Percentiles rank a stretch among this genome's conserved stretches.
Evolutionary conservation across 2,797 vertebrate genomes (phyloP).

Genomic region (Lophius americanus): DNA sequence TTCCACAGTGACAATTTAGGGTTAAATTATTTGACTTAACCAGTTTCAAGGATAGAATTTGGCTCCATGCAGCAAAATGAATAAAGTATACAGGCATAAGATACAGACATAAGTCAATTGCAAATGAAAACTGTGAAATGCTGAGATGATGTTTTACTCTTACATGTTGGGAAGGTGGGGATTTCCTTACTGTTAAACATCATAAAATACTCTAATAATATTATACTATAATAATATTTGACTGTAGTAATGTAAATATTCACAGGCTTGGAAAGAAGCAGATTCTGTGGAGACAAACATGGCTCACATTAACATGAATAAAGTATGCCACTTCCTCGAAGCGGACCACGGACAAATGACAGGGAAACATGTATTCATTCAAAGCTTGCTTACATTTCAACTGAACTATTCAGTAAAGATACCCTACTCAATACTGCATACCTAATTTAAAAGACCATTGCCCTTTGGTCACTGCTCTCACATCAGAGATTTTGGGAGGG

Average conservation of each 20-base stretch:
- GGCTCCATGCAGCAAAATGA: background rate
- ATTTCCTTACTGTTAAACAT: constrained; percentile 15
- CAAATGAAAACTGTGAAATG: background rate
- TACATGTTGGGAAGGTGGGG: background rate
- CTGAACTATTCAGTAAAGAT: constrained; percentile 55
- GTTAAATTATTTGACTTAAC: background rate
- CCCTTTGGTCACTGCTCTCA: constrained; percentile 45
- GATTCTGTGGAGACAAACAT: constrained; percentile 46
- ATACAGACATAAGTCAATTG: background rate
- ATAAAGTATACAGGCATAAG: background rate
- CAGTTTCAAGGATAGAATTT: background rate
- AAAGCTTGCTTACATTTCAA: constrained; percentile 28
- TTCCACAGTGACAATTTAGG: background rate
- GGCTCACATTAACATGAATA: constrained; percentile 54
- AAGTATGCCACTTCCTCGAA: constrained; percentile 29
- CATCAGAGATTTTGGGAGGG: constrained; percentile 42
- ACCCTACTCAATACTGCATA: constrained; percentile 56
- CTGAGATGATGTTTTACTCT: constrained; percentile 3
- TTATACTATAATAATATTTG: constrained; percentile 16
- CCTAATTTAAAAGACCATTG: constrained; percentile 59
- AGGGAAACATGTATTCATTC: constrained; percentile 46
- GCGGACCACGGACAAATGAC: constrained; percentile 27
- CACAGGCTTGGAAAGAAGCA: constrained; percentile 40
- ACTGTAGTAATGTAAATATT: constrained; percentile 30
- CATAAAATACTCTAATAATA: constrained; percentile 7